Evolutionary conservation across 53 echinoderm and acorn worm species (phyloP).

Genomic region (Luidia sarsii): DNA sequence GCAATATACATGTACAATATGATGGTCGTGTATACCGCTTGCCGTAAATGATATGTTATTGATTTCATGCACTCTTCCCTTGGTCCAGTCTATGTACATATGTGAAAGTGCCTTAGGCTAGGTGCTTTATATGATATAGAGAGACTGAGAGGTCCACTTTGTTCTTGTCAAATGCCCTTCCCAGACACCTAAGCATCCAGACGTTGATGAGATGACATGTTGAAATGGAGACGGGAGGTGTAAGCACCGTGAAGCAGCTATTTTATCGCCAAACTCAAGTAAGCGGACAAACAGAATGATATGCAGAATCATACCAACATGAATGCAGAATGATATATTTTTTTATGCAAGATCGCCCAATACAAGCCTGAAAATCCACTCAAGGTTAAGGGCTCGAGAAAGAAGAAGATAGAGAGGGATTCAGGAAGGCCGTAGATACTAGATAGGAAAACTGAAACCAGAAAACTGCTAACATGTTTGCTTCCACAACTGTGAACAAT

Average conservation of each 20-base stretch:
- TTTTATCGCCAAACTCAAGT: conserved; percentile 42
- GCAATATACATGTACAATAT: too few relatives aligned
- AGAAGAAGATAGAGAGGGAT: too few relatives aligned
- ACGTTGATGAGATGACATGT: neutral
- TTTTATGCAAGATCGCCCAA: too few relatives aligned
- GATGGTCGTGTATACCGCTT: neutral
- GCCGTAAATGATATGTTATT: neutral
- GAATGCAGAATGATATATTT: neutral
- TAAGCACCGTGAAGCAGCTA: conserved; percentile 19
- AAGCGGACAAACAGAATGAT: too few relatives aligned
- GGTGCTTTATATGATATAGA: neutral
- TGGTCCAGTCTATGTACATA: neutral
- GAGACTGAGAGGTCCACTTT: neutral
- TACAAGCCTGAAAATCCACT: neutral
- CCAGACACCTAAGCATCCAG: neutral
- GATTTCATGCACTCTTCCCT: neutral
- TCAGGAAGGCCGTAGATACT: neutral
- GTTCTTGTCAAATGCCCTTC: neutral
- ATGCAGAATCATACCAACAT: too few relatives aligned
- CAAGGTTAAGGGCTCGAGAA: too few relatives aligned
- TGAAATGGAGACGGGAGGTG: conserved; percentile 15
- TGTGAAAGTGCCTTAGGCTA: neutral
- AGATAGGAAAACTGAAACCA: neutral
- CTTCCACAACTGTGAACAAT: neutral
- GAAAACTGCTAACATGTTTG: too few relatives aligned